phyloP scores from a whole-genome alignment of 2,888 invertebrate species.

The Acronicta leporina region DNA sequence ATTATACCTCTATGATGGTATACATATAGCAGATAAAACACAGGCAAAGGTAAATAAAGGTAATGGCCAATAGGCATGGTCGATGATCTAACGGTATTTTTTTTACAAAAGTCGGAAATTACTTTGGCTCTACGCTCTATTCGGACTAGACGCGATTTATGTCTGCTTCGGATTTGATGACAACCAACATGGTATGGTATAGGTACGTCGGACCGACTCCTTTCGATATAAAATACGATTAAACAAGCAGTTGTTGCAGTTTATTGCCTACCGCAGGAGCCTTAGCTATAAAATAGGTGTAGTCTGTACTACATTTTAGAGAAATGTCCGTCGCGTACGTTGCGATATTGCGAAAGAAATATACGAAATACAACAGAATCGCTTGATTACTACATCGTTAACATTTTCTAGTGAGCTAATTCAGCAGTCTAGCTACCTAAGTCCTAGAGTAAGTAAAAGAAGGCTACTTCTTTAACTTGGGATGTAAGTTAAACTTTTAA shows the following conservation, averaged over 20 bases:
- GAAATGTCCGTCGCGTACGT: background rate
- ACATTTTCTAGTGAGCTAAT: no score
- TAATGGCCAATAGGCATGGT: slow-evolving; percentile 56
- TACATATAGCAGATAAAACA: slow-evolving; percentile 19
- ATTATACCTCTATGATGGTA: slow-evolving; percentile 20
- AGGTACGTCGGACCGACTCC: slow-evolving; percentile 14
- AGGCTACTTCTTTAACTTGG: no score
- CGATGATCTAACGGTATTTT: slow-evolving; percentile 69
- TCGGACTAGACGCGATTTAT: slow-evolving; percentile 62
- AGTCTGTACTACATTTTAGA: no score
- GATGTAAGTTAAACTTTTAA: no score
- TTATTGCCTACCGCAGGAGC: slow-evolving; percentile 21
- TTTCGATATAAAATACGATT: slow-evolving; percentile 14
- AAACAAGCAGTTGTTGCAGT: slow-evolving; percentile 1
- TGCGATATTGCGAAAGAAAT: background rate
- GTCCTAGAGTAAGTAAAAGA: no score
- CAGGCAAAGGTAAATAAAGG: slow-evolving; percentile 17
- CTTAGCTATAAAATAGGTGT: slow-evolving; percentile 11
- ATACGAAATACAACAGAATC: background rate
- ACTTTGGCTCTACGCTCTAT: slow-evolving; percentile 69
- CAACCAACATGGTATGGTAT: no score
- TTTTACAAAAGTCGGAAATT: slow-evolving; percentile 76
- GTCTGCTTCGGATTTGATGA: slow-evolving; percentile 48
- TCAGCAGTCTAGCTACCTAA: no score
- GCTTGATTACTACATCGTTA: no score